Evolutionary conservation across 2,113 vertebrate species (phyloP), one percentile per base, ranked within the genome.

Genomic region (Dicentrarchus labrax): DNA sequence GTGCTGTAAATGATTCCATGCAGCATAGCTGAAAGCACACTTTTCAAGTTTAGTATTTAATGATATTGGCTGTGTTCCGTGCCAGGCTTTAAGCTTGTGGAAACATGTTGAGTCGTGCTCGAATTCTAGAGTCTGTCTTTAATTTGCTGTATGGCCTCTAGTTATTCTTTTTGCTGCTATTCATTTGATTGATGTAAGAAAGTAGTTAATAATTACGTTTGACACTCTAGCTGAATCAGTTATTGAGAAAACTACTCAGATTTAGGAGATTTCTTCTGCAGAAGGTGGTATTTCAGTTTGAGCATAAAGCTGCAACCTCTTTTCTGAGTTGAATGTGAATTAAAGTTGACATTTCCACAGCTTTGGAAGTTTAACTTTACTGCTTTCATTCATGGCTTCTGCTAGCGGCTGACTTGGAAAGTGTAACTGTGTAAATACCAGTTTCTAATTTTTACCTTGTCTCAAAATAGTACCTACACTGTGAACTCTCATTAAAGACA

Each of bases 131-230:
- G 48, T 39, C 30, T 68, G 43, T 19, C 51, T 76, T 72, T 11
- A 68, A 83, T 76, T 86, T 38, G 61, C 65, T 59, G 21, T 8
- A 4, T 60, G 38, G 66, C 74, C 78, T 82, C 50, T 12, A 53
- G 84, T 38, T 54, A n/a, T 70, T 65, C 41, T 22, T 69, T 48
- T 50, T 68, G 57, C 65, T 43, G 53, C 65, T 74, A 17, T 67
- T 83, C 53, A 71, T 8, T 75, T 12, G 78, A 69, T 64, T 66
- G 67, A 61, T 72, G 22, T 62, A 13, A 80, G 56, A 71, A 75
- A 47, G 41, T 71, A 45, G 17, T 66, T 48, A 86, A 77, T 77
- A 71, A 75, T 80, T 61, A 70, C 62, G 47, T 71, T 56, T 73
- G 64, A 56, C 48, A 65, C 39, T 10, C 3, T 8, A 5, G 51